phyloP scores from a whole-genome alignment of 2,888 invertebrate genomes.

The Orthonevra nobilis region DNA sequence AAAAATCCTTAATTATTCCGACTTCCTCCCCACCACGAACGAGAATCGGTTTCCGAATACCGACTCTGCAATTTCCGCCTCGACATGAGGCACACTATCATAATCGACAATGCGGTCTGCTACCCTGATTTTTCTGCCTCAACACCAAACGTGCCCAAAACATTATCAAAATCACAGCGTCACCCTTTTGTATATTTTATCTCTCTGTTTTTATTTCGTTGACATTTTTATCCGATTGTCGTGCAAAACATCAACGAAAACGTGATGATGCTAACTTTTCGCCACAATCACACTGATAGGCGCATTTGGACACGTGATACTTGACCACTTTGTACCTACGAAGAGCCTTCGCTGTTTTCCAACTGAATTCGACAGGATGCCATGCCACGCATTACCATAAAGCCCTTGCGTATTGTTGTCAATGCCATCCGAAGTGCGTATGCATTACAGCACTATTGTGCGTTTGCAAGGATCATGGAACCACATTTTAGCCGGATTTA shows the following conservation, averaged over 20 bases:
- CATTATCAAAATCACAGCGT: constrained; percentile 17
- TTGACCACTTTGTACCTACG: constrained; percentile 49
- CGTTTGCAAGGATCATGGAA: constrained; percentile 31
- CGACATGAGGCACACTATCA: not conserved
- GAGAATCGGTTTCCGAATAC: not conserved
- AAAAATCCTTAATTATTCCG: constrained; percentile 13
- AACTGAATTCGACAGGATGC: too few species aligned
- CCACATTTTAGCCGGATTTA: constrained; percentile 42
- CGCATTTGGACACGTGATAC: constrained; percentile 65
- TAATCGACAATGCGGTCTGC: constrained; percentile 7
- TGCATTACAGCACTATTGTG: constrained; percentile 61
- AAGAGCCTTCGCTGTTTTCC: too few species aligned
- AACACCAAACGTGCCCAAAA: constrained; percentile 25
- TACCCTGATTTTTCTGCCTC: constrained; percentile 8
- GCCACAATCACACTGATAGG: constrained; percentile 47
- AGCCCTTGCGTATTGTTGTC: not conserved
- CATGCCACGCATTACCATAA: not conserved
- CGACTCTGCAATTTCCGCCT: constrained; percentile 1
- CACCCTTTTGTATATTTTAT: not conserved
- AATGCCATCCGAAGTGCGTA: constrained; percentile 29
- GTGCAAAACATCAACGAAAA: constrained; percentile 36
- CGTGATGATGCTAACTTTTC: constrained; percentile 51
- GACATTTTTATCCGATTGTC: constrained; percentile 14
- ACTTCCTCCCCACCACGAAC: constrained; percentile 6
- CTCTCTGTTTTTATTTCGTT: constrained; percentile 2